Evolutionary conservation across 2,113 vertebrate species (phyloP), one percentile per base, ranked within the genome.

Genomic region (Cyprinodon variegatus): DNA sequence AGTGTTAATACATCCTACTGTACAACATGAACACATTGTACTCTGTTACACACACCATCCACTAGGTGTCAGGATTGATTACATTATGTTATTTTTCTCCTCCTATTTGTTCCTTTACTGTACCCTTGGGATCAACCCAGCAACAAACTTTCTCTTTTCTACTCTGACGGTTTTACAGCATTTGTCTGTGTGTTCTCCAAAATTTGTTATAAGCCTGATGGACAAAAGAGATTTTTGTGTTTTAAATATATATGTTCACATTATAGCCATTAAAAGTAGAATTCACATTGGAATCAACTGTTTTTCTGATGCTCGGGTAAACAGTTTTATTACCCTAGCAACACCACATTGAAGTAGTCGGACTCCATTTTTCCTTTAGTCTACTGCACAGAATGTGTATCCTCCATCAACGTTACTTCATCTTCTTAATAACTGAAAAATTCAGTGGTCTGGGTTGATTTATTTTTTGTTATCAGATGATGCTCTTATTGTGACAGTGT

Each of bases 271-370:
- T 39, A 36, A 39, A 63, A 74, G 65, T 48, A 72, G 76, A 82
- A 65, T 85, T 82, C 69, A 77, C 65, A 71, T 65, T 80, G 70
- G 59, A 68, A 85, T 79, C 70, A 83, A 82, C 67, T 11, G 43
- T 89, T 81, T 72, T 77, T 73, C 65, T 85, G 73, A 89, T 78
- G 67, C 82, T 74, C 77, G 78, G 86, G 85, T 92, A 93, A 93
- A 93, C 89, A 93, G 82, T 89, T 92, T 88, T 67, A 90, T 93
- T 90, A 88, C 91, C 93, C 89, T 91, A 93, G 93, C 91, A 94
- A 95, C 93, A 92, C 80, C 79, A 88, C 90, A 83, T 94, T 94
- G 93, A 94, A 93, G 91, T 83, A 57, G 84, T 74, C 91, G 87
- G 90, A 81, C 75, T 46, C 60, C 82, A 60, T 77, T 62, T 69